Evolutionary conservation across 2,888 invertebrate genomes (phyloP).

Genomic region (Drosophila nr. fundita): DNA sequence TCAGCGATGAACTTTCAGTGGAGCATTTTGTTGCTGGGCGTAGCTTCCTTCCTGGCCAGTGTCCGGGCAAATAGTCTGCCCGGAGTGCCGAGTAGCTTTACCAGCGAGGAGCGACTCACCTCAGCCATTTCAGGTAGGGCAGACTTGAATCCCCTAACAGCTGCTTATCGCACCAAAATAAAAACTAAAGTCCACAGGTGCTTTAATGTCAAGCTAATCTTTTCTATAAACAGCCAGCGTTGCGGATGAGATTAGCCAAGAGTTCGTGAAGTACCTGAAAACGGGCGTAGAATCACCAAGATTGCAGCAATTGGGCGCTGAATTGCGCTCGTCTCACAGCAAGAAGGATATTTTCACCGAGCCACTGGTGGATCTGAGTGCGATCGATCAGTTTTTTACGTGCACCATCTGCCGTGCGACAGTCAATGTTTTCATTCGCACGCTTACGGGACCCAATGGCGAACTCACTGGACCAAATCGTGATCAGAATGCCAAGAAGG

Average conservation of each 20-base stretch:
- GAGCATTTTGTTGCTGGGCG: conserved; percentile 40
- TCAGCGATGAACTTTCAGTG: conserved; percentile 42
- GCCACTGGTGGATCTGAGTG: conserved; percentile 65
- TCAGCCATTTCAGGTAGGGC: conserved; percentile 70
- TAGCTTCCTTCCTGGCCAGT: conserved; percentile 36
- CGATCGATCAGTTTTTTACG: conserved; percentile 72
- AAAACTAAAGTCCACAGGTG: conserved; percentile 26
- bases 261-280: conserved; percentile 71
- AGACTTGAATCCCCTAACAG: neutral
- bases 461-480: conserved; percentile 82
- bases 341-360: conserved; percentile 67
- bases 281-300: conserved; percentile 72
- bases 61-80: conserved; percentile 50
- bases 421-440: conserved; percentile 72
- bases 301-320: conserved; percentile 62
- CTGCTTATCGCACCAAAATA: conserved; percentile 15
- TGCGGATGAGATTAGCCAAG: conserved; percentile 74
- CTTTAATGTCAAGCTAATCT: conserved; percentile 8
- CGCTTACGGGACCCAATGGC: conserved; percentile 85
- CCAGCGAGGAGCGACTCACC: conserved; percentile 54
- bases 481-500: conserved; percentile 80
- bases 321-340: conserved; percentile 68
- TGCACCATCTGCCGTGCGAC: conserved; percentile 81
- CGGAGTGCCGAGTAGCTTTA: conserved; percentile 54
- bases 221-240: conserved; percentile 63